These are phyloP conservation scores for Notospermus geniculatus DNA, from an alignment of 1,140 invertebrate species.

Conservation along the genomic window DNA sequence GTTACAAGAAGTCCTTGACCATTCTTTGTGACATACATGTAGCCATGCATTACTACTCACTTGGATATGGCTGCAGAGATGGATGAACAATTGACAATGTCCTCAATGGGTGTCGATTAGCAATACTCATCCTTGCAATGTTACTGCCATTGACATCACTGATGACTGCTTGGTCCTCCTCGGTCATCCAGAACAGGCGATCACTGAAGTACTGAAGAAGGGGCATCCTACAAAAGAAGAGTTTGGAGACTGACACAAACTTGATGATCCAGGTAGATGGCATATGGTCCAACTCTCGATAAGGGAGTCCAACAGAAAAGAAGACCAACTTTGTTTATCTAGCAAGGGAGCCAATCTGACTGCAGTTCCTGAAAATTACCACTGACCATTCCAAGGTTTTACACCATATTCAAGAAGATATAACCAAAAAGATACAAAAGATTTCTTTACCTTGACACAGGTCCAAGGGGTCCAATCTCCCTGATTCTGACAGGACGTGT, in stretches of 20 bases:
- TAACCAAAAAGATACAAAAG: neutral
- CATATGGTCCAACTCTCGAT: too few relatives aligned
- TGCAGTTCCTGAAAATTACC: too few relatives aligned
- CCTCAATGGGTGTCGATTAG: slow-evolving; percentile 64
- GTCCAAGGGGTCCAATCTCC: slow-evolving; percentile 26
- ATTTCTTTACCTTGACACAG: slow-evolving; percentile 37
- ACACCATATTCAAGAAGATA: too few relatives aligned
- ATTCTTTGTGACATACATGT: too few relatives aligned
- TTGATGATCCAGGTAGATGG: too few relatives aligned
- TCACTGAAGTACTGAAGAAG: slow-evolving; percentile 73
- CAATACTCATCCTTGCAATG: slow-evolving; percentile 68
- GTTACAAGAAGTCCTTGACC: too few relatives aligned
- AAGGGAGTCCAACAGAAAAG: too few relatives aligned
- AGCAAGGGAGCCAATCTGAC: too few relatives aligned
- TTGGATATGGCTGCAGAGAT: slow-evolving; percentile 62
- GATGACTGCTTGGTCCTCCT: slow-evolving; percentile 71
- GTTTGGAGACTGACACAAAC: too few relatives aligned
- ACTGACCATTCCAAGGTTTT: too few relatives aligned
- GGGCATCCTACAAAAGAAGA: slow-evolving; percentile 28
- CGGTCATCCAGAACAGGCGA: slow-evolving; percentile 76
- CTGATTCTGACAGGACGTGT: slow-evolving; percentile 11
- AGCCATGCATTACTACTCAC: too few relatives aligned
- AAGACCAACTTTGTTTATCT: too few relatives aligned
- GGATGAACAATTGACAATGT: slow-evolving; percentile 73
- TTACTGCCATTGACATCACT: slow-evolving; percentile 75